Evolutionary conservation across 2,113 vertebrate species (phyloP).

Genomic region (Lagopus muta): DNA sequence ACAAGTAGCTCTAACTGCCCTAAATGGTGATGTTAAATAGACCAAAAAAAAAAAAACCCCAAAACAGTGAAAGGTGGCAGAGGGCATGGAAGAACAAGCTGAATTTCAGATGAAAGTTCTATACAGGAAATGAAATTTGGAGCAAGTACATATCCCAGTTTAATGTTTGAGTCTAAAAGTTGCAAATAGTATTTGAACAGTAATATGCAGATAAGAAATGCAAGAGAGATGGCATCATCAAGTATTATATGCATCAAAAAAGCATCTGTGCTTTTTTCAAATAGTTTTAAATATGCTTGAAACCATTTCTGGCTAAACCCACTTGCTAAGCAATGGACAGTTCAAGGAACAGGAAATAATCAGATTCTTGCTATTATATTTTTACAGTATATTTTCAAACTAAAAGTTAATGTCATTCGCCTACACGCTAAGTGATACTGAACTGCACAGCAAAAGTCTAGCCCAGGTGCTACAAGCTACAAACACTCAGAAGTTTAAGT

Average conservation of each 20-base stretch:
- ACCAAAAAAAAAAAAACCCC: neutral
- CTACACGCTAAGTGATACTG: neutral
- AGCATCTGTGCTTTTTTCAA: neutral
- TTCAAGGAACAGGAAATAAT: neutral
- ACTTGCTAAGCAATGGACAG: neutral
- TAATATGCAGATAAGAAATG: neutral
- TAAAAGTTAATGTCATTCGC: neutral
- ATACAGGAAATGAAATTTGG: neutral
- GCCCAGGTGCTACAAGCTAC: neutral
- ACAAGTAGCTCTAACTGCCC: neutral
- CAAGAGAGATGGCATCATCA: accelerated
- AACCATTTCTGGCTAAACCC: neutral
- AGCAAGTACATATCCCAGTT: neutral
- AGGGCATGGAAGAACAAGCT: neutral
- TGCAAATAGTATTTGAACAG: neutral
- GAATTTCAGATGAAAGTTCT: neutral
- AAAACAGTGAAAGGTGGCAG: neutral
- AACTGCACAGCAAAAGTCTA: neutral
- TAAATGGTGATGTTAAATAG: neutral
- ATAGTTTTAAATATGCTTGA: neutral
- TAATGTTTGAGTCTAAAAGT: neutral
- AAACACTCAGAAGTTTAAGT: neutral
- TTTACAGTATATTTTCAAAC: neutral
- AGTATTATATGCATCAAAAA: neutral
- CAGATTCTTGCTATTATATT: neutral